These are phyloP conservation scores for Pteronura brasiliensis DNA, from an alignment of 2,113 vertebrate species.

Conservation along the genomic window DNA sequence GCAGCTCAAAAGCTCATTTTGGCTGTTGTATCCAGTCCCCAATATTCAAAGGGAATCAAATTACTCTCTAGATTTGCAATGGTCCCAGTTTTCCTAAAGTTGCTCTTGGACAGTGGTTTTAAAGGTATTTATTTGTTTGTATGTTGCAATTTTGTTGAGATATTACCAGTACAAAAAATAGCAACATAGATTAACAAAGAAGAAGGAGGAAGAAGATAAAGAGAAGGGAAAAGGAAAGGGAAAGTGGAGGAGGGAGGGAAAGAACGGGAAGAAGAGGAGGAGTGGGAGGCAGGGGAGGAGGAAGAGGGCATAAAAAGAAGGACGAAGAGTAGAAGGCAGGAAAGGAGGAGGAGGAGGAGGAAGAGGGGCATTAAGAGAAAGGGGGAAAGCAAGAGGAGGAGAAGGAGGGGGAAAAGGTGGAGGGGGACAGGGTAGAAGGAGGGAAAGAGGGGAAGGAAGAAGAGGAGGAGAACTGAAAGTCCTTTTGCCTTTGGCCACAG, in stretches of 20 bases:
- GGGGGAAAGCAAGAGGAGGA: not conserved
- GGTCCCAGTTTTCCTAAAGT: not conserved
- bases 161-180: not conserved
- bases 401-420: accelerated
- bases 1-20: accelerated
- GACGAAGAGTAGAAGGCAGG: not conserved
- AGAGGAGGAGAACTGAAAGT: not conserved
- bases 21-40: not conserved
- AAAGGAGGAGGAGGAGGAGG: not conserved
- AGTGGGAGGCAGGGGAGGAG: too few species aligned
- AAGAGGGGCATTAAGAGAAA: not conserved
- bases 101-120: not conserved
- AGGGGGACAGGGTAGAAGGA: accelerated
- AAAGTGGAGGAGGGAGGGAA: too few species aligned
- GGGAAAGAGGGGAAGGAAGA: not conserved
- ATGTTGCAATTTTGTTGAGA: not conserved
- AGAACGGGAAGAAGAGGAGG: too few species aligned
- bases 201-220: not conserved
- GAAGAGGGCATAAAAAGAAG: too few species aligned
- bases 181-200: not conserved
- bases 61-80: too few species aligned
- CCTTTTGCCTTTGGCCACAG: not conserved
- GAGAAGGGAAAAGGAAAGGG: too few species aligned
- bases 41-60: accelerated
- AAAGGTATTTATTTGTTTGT: not conserved